These are phyloP conservation scores for Galemys pyrenaicus DNA, from an alignment of 2,113 vertebrate genomes.

Conservation along the genomic window DNA sequence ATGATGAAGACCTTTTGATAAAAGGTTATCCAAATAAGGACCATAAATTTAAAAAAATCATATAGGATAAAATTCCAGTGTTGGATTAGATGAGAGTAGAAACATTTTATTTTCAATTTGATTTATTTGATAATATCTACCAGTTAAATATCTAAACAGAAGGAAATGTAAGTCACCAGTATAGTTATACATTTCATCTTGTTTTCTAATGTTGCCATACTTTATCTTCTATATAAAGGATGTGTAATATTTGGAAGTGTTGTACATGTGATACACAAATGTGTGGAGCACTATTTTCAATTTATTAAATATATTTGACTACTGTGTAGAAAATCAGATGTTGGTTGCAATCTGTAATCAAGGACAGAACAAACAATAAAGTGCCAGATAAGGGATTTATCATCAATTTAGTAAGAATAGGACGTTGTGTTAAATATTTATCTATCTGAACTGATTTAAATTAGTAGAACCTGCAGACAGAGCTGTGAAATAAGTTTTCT, in stretches of 20 bases:
- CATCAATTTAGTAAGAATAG: neutral
- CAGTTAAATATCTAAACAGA: neutral
- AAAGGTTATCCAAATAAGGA: neutral
- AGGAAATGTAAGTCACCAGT: neutral
- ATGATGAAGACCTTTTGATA: neutral
- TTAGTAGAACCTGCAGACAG: neutral
- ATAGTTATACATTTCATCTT: neutral
- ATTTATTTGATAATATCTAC: neutral
- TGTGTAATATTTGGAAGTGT: neutral
- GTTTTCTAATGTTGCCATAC: neutral
- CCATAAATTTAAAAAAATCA: neutral
- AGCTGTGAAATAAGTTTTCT: neutral
- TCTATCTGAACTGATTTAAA: neutral
- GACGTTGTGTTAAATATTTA: constrained; percentile 19
- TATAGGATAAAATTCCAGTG: neutral
- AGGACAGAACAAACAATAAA: neutral
- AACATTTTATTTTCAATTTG: neutral
- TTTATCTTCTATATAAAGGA: neutral
- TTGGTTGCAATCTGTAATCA: neutral
- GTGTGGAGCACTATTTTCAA: neutral
- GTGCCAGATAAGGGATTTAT: neutral
- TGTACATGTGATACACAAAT: neutral
- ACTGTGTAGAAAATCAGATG: neutral
- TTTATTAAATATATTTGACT: neutral
- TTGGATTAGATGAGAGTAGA: neutral